Evolutionary conservation across 2,888 invertebrate genomes (phyloP).

Genomic region (Sphecodes monilicornis): DNA sequence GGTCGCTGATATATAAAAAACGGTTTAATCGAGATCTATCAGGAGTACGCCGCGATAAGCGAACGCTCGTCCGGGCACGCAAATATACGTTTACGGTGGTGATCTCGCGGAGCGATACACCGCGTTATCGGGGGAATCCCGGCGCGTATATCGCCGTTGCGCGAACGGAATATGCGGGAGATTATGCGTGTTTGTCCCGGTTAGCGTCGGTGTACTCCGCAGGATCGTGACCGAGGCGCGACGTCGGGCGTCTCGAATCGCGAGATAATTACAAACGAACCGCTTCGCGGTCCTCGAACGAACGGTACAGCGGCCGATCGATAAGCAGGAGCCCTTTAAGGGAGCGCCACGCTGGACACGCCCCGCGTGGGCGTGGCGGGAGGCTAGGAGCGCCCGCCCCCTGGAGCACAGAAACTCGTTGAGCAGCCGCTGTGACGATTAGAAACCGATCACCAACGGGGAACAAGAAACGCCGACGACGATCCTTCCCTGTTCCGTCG

Average conservation of each 20-base stretch:
- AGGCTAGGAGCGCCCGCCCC: background rate
- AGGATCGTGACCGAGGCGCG: background rate
- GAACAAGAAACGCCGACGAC: conserved; percentile 3
- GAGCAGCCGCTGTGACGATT: background rate
- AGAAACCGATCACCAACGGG: conserved; percentile 5
- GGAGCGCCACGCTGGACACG: background rate
- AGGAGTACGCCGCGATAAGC: conserved; percentile 8
- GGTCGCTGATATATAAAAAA: conserved; percentile 45
- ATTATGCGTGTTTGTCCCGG: background rate
- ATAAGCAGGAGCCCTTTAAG: background rate
- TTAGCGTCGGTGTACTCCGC: background rate
- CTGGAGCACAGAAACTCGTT: background rate
- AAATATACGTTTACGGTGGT: background rate
- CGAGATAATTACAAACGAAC: conserved; percentile 5
- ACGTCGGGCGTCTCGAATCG: conserved; percentile 1
- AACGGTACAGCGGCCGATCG: background rate
- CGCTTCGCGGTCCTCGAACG: conserved; percentile 3
- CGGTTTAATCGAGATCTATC: conserved; percentile 34
- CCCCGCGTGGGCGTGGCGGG: background rate
- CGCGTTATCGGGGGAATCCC: conserved; percentile 9
- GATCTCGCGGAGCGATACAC: background rate
- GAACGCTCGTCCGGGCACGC: background rate
- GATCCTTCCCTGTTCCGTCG: background rate
- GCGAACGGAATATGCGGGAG: background rate
- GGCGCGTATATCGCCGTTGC: background rate